These are phyloP conservation scores for Copsychus sechellarum DNA, from an alignment of 2,113 vertebrate species.

Conservation along the genomic window DNA sequence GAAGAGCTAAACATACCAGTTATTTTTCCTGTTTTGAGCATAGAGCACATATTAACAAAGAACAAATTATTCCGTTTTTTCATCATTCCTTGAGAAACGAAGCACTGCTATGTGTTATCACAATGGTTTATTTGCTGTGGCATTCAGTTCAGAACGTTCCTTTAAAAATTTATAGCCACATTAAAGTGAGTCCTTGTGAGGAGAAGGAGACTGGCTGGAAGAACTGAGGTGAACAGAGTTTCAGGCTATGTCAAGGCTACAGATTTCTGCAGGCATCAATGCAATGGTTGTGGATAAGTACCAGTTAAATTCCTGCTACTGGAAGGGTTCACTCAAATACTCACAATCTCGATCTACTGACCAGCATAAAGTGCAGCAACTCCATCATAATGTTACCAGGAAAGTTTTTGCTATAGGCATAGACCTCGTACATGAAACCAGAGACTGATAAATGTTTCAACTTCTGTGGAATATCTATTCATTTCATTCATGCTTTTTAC, in stretches of 20 bases:
- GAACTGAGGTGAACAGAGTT: background rate
- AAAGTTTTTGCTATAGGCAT: background rate
- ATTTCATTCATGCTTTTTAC: background rate
- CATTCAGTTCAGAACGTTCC: slow-evolving; percentile 1
- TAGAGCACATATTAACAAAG: background rate
- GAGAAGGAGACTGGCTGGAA: background rate
- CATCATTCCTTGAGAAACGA: background rate
- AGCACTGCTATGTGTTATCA: background rate
- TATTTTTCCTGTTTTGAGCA: background rate
- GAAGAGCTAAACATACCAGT: background rate
- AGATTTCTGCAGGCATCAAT: background rate
- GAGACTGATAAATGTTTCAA: background rate
- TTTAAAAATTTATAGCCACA: slow-evolving; percentile 38
- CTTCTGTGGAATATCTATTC: background rate
- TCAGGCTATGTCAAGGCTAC: background rate
- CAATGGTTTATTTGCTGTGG: slow-evolving; percentile 15
- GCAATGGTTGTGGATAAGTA: background rate
- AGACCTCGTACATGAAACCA: background rate
- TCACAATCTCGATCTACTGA: background rate
- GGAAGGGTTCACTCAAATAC: background rate
- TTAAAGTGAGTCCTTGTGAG: slow-evolving; percentile 31
- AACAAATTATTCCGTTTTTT: background rate
- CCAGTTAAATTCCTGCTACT: background rate
- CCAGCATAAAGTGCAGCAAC: background rate
- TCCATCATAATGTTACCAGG: background rate